Conservation (phyloP, 2,113 vertebrate species). For the Psammodynastes pulverulentus region DNA sequence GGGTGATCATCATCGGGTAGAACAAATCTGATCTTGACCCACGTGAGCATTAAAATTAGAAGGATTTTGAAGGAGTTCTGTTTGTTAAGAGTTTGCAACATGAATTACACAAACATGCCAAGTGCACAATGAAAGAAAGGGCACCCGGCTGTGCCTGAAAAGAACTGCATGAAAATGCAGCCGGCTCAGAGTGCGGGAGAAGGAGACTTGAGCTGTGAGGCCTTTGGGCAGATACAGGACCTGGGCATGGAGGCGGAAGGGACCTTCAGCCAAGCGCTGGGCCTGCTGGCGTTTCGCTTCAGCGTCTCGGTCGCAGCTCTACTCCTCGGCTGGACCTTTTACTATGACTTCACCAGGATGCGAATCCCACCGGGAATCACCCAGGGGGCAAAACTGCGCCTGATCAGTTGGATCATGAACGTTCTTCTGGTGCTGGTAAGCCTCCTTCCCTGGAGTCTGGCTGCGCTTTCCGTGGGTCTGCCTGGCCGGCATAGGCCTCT, state of each 20-base stretch:
- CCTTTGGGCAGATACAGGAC: too few species aligned
- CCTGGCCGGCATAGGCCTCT: background rate
- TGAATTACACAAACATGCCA: too few species aligned
- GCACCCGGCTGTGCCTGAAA: too few species aligned
- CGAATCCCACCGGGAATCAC: background rate
- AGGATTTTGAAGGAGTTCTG: too few species aligned
- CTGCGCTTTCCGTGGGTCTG: background rate
- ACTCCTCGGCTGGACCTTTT: background rate
- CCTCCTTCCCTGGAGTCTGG: background rate
- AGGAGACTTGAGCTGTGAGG: too few species aligned
- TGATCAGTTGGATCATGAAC: background rate
- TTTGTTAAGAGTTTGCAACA: too few species aligned
- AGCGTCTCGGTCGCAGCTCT: rapidly evolving
- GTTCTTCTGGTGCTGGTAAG: background rate
- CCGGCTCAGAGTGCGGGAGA: rapidly evolving
- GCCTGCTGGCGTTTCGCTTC: background rate
- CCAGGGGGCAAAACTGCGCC: background rate
- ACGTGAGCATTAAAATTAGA: too few species aligned
- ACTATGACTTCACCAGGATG: background rate
- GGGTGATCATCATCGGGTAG: too few species aligned
- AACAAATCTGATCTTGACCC: too few species aligned
- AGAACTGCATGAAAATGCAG: too few species aligned
- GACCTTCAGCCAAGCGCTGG: background rate
- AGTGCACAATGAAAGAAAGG: too few species aligned
- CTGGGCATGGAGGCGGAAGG: background rate